These are phyloP conservation scores for Drosophila kurseongensis DNA, from an alignment of 1,140 invertebrate species.

Conservation along the genomic window DNA sequence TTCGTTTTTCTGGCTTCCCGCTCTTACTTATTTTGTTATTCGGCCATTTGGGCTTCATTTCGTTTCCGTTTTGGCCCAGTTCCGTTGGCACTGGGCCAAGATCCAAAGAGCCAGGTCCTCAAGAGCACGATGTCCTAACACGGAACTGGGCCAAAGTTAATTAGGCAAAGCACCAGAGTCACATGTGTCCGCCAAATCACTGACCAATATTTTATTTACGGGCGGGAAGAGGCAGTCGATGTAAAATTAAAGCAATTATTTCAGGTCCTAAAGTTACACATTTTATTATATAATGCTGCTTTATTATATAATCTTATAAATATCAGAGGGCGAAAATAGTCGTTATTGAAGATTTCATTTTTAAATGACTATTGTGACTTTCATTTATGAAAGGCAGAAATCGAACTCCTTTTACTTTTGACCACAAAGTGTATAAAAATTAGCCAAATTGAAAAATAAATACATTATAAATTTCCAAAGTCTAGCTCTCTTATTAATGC, in stretches of 20 bases:
- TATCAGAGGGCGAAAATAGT: too few relatives aligned
- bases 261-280: background rate
- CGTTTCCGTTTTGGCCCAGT: constrained; percentile 29
- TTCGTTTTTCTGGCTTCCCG: constrained; percentile 24
- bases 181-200: constrained; percentile 22
- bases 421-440: too few relatives aligned
- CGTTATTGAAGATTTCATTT: too few relatives aligned
- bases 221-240: background rate
- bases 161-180: constrained; percentile 17
- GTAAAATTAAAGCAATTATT: background rate
- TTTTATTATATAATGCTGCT: background rate
- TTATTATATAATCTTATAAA: too few relatives aligned
- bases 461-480: too few relatives aligned
- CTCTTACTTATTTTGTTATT: constrained; percentile 40
- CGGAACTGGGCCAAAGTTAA: constrained; percentile 37
- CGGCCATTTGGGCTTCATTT: constrained; percentile 37
- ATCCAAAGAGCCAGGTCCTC: background rate
- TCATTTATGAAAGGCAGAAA: too few relatives aligned
- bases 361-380: too few relatives aligned
- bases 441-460: too few relatives aligned
- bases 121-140: constrained; percentile 12
- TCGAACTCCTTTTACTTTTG: too few relatives aligned
- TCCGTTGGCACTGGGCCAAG: constrained; percentile 23
- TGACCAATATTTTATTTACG: constrained; percentile 7
- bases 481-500: too few relatives aligned